Base-by-base conservation (phyloP, 1,140 invertebrate species). In the Drosophila obscura region DNA sequence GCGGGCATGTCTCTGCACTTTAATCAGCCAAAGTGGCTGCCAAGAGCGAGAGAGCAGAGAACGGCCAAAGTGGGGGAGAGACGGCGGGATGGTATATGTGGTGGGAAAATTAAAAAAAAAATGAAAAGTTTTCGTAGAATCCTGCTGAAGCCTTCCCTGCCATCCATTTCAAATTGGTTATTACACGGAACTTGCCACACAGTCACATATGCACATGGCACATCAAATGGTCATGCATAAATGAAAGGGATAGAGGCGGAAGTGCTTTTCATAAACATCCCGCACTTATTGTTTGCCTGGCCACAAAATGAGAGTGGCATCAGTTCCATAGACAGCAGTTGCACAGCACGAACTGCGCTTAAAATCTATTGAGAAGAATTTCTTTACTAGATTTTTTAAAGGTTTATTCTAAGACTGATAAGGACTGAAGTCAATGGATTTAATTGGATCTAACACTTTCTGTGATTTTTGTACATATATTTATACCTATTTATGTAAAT, bases 1-100 rank as follows among this genome's bases (percentile, higher is more conserved):
- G 50, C 59, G 55, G 63, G n/a, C 45, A 60, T 67, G 82, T 62
- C 75, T 81, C 74, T 88, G 82, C 82, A 88, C 80, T 87, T 88
- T 87, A 87, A 87, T 87, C 82, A 87, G 83, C 63, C 83, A 87
- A 88, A 87, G 82, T 87, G 83, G 78, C 68, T 56, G 60, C 57
- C 35, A 48, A 46, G 19, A 61, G 8, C 59, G 31, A 41, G 56
- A 19, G 43, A 39, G 61, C 52, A 52, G 53, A 41, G 31, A 44
- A 28, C 4, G 5, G 19, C 24, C 31, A 45, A 51, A 59, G 62
- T 67, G 57, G 62, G 28, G 66, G 9, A 39, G 35, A 39, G 11
- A 39, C 4, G 13, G 11, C 0, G 35, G 4, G 11, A 39, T 13
- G 11, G 11, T 39, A 7, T 28, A 39, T 48, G 53, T 59, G 63